phyloP scores from a whole-genome alignment of 53 echinoderm and acorn worm species.

The Hippasteria phrygiana region DNA sequence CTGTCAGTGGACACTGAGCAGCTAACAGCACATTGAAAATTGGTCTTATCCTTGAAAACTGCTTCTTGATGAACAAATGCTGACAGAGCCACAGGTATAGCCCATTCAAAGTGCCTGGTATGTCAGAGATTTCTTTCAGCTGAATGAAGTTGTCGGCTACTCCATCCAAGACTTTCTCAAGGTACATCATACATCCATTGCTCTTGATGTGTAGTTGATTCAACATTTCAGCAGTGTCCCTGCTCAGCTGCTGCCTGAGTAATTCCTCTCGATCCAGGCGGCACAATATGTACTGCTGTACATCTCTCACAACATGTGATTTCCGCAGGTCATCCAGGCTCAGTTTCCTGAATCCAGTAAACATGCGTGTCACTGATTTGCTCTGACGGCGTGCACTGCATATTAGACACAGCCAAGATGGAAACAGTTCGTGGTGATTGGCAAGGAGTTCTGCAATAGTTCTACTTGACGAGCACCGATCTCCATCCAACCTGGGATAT shows the following conservation, averaged over 20 bases:
- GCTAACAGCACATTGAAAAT: constrained; percentile 90
- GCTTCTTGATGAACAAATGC: constrained; percentile 86
- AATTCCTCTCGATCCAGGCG: constrained; percentile 94
- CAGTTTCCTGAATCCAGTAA: constrained; percentile 97
- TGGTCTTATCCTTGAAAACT: constrained; percentile 89
- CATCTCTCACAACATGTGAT: constrained; percentile 97
- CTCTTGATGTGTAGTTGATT: constrained; percentile 99
- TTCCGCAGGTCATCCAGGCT: constrained; percentile 97
- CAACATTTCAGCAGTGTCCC: constrained; percentile 98
- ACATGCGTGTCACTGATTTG: constrained; percentile 96
- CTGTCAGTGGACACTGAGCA: constrained; percentile 90
- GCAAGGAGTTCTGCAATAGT: constrained; percentile 97
- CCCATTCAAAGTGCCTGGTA: constrained; percentile 98
- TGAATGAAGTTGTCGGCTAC: constrained; percentile 95
- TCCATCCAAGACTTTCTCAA: constrained; percentile 97
- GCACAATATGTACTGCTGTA: constrained; percentile 97
- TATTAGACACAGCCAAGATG: constrained; percentile 93
- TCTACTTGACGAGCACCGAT: constrained; percentile 77
- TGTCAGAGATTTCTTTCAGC: constrained; percentile 90
- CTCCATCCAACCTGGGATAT: constrained; percentile 80
- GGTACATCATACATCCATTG: constrained; percentile 98
- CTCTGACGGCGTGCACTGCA: constrained; percentile 98
- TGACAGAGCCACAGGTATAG: constrained; percentile 98
- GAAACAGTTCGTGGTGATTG: constrained; percentile 98
- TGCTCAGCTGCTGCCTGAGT: constrained; percentile 91